Percentiles rank a stretch among this genome's conserved stretches.
These are phyloP conservation scores for Poecilia wingei DNA, from an alignment of 2,797 vertebrate genomes.

Conservation along the genomic window DNA sequence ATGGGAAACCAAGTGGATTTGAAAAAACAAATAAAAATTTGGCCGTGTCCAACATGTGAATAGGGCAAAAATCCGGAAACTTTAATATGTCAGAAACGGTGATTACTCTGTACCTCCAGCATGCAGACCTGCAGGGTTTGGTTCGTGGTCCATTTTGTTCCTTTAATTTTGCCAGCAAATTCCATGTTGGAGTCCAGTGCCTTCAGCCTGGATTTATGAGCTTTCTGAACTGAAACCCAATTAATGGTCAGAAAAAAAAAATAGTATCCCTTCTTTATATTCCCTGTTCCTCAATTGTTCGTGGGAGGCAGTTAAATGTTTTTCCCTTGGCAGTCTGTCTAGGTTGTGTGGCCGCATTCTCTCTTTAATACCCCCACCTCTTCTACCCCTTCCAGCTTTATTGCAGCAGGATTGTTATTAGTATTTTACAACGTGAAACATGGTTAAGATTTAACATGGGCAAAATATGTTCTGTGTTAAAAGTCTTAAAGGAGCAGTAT, in stretches of 20 bases:
- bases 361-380: background rate
- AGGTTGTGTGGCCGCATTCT: background rate
- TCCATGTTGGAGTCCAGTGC: background rate
- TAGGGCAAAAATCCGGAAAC: background rate
- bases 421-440: background rate
- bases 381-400: too few relatives aligned
- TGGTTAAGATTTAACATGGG: background rate
- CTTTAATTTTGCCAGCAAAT: background rate
- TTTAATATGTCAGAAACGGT: background rate
- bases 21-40: background rate
- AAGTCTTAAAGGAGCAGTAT: too few relatives aligned
- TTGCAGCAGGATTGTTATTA: background rate
- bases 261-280: background rate
- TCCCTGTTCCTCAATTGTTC: background rate
- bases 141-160: background rate
- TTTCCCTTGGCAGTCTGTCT: background rate
- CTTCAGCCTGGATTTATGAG: background rate
- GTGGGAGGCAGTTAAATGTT: slow-evolving; percentile 1
- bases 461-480: background rate
- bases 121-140: background rate
- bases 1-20: background rate
- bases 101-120: background rate
- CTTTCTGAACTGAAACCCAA: background rate
- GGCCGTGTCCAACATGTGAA: background rate
- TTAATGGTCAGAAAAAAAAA: background rate